These are phyloP conservation scores for Diplazon laetatorius DNA, from an alignment of 2,888 invertebrate genomes.

Conservation along the genomic window DNA sequence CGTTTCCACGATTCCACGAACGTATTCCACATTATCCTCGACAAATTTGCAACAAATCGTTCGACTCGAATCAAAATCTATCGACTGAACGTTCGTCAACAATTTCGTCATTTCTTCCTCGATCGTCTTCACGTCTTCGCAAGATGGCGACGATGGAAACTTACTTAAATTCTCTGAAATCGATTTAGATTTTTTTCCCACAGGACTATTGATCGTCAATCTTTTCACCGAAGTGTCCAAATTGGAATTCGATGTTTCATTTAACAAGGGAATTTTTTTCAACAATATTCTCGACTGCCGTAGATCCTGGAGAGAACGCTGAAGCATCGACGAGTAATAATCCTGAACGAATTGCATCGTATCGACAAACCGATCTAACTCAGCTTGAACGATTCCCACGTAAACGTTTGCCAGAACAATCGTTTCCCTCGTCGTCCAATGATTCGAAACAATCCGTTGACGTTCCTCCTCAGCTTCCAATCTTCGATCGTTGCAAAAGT, in stretches of 20 bases:
- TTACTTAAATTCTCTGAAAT: slow-evolving; percentile 31
- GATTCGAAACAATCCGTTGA: slow-evolving; percentile 83
- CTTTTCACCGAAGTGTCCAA: slow-evolving; percentile 24
- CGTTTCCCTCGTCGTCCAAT: slow-evolving; percentile 85
- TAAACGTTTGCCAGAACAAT: slow-evolving; percentile 84
- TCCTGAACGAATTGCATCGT: slow-evolving; percentile 82
- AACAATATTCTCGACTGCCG: slow-evolving; percentile 47
- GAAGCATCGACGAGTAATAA: slow-evolving; percentile 81
- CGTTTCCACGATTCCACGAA: slow-evolving; percentile 61
- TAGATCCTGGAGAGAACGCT: slow-evolving; percentile 57
- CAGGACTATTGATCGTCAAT: background rate
- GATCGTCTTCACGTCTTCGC: slow-evolving; percentile 51
- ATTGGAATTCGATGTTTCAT: background rate
- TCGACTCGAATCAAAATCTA: slow-evolving; percentile 16
- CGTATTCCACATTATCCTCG: slow-evolving; percentile 62
- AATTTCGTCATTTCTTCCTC: slow-evolving; percentile 61
- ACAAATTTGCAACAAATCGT: slow-evolving; percentile 61
- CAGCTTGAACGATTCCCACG: slow-evolving; percentile 85
- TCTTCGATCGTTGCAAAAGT: slow-evolving; percentile 85
- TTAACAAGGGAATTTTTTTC: slow-evolving; percentile 44
- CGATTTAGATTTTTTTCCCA: slow-evolving; percentile 32
- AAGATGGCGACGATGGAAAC: slow-evolving; percentile 12
- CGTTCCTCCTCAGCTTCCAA: slow-evolving; percentile 84
- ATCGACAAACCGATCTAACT: slow-evolving; percentile 84
- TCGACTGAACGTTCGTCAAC: slow-evolving; percentile 38